These are phyloP conservation scores for Cephalopholis sonnerati DNA, from an alignment of 2,113 vertebrate species.

Conservation along the genomic window DNA sequence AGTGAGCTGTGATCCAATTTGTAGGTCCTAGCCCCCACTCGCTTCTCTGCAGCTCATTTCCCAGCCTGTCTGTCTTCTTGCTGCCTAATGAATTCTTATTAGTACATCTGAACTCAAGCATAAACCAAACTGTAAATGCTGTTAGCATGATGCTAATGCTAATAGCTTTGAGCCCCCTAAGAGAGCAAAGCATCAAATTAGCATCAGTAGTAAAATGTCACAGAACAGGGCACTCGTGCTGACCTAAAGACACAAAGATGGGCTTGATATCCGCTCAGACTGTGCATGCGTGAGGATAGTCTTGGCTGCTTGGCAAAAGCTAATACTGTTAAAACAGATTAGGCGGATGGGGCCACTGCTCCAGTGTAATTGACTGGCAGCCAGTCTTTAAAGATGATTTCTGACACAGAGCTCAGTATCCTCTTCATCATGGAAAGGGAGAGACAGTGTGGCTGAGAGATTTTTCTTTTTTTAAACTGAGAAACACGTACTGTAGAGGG, in stretches of 20 bases:
- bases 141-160: slow-evolving; percentile 45
- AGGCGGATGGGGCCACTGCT: slow-evolving; percentile 59
- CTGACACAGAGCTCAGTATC: slow-evolving; percentile 58
- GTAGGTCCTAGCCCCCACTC: slow-evolving; percentile 12
- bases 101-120: slow-evolving; percentile 38
- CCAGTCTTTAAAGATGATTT: slow-evolving; percentile 59
- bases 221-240: slow-evolving; percentile 34
- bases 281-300: not conserved
- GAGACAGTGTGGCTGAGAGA: slow-evolving; percentile 13
- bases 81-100: slow-evolving; percentile 22
- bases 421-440: slow-evolving; percentile 35
- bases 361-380: slow-evolving; percentile 66
- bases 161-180: slow-evolving; percentile 17
- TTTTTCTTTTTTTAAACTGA: not conserved
- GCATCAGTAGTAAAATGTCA: slow-evolving; percentile 21
- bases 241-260: slow-evolving; percentile 49
- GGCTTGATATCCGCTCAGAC: slow-evolving; percentile 32
- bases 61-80: slow-evolving; percentile 27
- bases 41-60: slow-evolving; percentile 43
- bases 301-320: slow-evolving; percentile 38
- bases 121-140: slow-evolving; percentile 31
- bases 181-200: slow-evolving; percentile 11
- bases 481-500: not conserved
- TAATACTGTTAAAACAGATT: slow-evolving; percentile 72
- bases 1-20: slow-evolving; percentile 24